Base-by-base conservation (phyloP, 2,797 vertebrate genomes). In the Threskiornis aethiopicus region DNA sequence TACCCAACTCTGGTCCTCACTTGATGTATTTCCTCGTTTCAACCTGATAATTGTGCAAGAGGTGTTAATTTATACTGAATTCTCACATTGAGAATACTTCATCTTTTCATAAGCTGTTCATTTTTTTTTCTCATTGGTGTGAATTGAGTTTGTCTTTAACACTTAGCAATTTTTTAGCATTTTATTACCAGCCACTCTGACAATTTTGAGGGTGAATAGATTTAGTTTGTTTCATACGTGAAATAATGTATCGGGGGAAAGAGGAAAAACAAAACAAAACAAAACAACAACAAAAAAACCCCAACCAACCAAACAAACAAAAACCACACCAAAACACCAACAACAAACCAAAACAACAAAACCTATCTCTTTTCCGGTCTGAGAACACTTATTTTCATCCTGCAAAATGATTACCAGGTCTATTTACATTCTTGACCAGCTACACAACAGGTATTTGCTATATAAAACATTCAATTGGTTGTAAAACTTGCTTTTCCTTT, bases 101-200 rank as follows among this genome's bases (percentile, higher is more conserved):
- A 59, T 61, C 10, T 93, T 66, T 96, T 94, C 76, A 26, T 81
- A 70, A 51, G 25, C 12, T 64, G 35, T 93, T 97, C 26, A 29
- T 55, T 85, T 84, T 44, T 85, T 44, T 78, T 91, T 58, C 46
- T 84, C 89, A 41, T 69, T 46, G 11, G 16, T 83, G n/a, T 92
- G 67, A 95, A 96, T 44, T 96, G 76, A 95, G 46, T 96, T 96
- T 91, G 37, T 57, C 62, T 91, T 96, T 90, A 87, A 96, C 91
- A 91, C 61, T 16, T 41, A 93, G 89, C 20, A 71, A 62, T 49
- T 82, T 94, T 95, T 92, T 85, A 89, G 31, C 59, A 22, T 58
- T 94, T 91, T 97, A 41, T 93, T 97, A 37, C 70, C 54, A 96
- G 57, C 65, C 35, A 52, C 13, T 89, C 89, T 62, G 85, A 79